These are phyloP conservation scores for Liasis olivaceus DNA, from an alignment of 2,797 vertebrate species.

Conservation along the genomic window DNA sequence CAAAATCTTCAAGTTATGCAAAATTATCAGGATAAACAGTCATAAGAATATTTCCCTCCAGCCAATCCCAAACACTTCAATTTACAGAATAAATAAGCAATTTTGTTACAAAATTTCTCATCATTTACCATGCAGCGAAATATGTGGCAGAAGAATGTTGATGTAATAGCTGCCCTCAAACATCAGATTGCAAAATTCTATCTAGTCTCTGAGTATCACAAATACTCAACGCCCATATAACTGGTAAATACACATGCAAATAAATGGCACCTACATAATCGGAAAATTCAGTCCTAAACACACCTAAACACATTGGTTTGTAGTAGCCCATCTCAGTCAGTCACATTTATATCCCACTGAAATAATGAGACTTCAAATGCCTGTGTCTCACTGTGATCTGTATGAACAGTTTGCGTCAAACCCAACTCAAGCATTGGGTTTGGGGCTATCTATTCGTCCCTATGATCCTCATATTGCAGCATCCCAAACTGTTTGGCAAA, in stretches of 20 bases:
- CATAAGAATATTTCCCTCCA: slow-evolving; percentile 57
- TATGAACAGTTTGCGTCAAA: background rate
- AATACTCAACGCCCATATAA: background rate
- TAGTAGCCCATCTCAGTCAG: background rate
- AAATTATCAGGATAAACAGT: slow-evolving; percentile 53
- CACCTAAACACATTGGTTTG: background rate
- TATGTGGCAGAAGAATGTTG: background rate
- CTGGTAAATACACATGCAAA: background rate
- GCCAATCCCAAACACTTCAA: background rate
- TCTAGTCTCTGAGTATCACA: background rate
- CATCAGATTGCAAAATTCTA: slow-evolving; percentile 2
- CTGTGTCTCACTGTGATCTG: background rate
- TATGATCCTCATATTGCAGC: background rate
- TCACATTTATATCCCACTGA: background rate
- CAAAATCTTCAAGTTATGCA: slow-evolving; percentile 63
- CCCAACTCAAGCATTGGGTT: background rate
- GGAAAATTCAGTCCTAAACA: background rate
- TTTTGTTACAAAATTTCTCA: slow-evolving; percentile 40
- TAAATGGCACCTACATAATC: slow-evolving; percentile 1
- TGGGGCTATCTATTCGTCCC: background rate
- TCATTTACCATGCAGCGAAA: background rate
- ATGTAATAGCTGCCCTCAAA: background rate
- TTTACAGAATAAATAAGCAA: slow-evolving; percentile 19
- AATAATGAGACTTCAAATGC: background rate
- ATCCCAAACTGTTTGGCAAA: background rate